phyloP scores from a whole-genome alignment of 2,113 vertebrate genomes.

The Sardina pilchardus region DNA sequence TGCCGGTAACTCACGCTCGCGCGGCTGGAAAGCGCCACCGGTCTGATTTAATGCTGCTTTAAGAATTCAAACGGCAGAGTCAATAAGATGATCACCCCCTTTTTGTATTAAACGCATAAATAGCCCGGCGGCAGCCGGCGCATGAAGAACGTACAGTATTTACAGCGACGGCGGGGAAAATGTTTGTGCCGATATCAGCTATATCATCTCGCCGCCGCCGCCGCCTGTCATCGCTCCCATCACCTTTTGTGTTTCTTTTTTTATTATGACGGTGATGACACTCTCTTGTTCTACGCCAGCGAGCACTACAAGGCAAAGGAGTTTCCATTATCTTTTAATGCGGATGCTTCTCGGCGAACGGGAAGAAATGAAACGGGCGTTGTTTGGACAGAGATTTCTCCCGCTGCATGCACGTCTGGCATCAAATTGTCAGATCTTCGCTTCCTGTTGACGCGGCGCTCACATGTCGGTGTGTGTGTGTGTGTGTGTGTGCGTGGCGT shows the following conservation, averaged over 20 bases:
- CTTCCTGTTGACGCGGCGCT: background rate
- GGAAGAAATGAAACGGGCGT: background rate
- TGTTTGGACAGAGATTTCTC: background rate
- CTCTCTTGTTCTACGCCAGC: slow-evolving; percentile 26
- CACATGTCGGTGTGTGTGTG: background rate
- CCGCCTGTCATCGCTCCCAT: slow-evolving; percentile 37
- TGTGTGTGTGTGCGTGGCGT: too few relatives aligned
- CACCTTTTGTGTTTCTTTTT: slow-evolving; percentile 17
- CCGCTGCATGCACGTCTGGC: background rate
- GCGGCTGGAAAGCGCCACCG: slow-evolving; percentile 46
- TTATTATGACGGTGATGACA: slow-evolving; percentile 28
- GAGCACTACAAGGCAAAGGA: slow-evolving; percentile 20
- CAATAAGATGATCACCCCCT: slow-evolving; percentile 64
- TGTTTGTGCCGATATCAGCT: slow-evolving; percentile 54
- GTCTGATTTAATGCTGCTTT: slow-evolving; percentile 68
- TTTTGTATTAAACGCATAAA: slow-evolving; percentile 75
- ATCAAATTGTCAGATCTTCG: background rate
- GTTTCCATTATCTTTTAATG: slow-evolving; percentile 22
- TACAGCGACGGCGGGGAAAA: slow-evolving; percentile 52
- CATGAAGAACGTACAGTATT: slow-evolving; percentile 56
- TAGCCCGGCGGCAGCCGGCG: slow-evolving; percentile 52
- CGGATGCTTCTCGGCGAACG: slow-evolving; percentile 5
- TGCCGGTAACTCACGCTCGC: slow-evolving; percentile 63
- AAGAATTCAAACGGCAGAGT: slow-evolving; percentile 61
- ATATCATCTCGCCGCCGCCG: slow-evolving; percentile 40